These are phyloP conservation scores for Takifugu ocellatus DNA, from an alignment of 2,797 vertebrate genomes.

Conservation along the genomic window DNA sequence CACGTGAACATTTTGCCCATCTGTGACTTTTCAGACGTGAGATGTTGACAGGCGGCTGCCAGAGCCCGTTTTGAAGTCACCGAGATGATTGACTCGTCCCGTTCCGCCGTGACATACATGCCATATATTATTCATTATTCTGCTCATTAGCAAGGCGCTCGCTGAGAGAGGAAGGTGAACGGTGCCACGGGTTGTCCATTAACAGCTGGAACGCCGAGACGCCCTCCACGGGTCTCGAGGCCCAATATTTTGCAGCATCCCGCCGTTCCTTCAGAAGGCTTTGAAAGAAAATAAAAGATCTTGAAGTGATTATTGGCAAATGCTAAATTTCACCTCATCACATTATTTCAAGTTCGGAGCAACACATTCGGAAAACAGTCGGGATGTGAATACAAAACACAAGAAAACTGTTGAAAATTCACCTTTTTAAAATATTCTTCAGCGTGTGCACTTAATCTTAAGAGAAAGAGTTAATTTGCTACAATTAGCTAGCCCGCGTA, in stretches of 20 bases:
- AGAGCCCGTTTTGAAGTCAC: constrained; percentile 1
- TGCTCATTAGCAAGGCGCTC: constrained; percentile 23
- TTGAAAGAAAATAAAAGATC: neutral
- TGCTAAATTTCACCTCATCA: too few relatives aligned
- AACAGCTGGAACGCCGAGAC: constrained; percentile 20
- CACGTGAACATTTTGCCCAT: neutral
- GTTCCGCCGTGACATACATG: constrained; percentile 24
- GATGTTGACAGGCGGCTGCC: constrained; percentile 16
- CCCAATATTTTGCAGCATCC: constrained; percentile 24
- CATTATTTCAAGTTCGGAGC: too few relatives aligned
- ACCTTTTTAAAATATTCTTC: neutral
- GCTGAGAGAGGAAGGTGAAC: constrained; percentile 23
- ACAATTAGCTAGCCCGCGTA: constrained; percentile 41
- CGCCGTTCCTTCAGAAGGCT: constrained; percentile 27
- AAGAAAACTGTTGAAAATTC: constrained; percentile 2
- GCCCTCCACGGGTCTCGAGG: constrained; percentile 21
- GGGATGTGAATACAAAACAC: neutral
- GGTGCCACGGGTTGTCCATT: constrained; percentile 35
- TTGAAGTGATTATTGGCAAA: neutral
- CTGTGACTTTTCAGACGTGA: constrained; percentile 8
- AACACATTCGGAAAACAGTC: too few relatives aligned
- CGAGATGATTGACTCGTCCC: neutral
- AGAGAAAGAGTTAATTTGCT: constrained; percentile 31
- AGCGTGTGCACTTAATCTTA: constrained; percentile 10
- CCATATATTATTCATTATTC: constrained; percentile 21